phyloP scores from a whole-genome alignment of 2,888 invertebrate species.

The Nezara viridula region DNA sequence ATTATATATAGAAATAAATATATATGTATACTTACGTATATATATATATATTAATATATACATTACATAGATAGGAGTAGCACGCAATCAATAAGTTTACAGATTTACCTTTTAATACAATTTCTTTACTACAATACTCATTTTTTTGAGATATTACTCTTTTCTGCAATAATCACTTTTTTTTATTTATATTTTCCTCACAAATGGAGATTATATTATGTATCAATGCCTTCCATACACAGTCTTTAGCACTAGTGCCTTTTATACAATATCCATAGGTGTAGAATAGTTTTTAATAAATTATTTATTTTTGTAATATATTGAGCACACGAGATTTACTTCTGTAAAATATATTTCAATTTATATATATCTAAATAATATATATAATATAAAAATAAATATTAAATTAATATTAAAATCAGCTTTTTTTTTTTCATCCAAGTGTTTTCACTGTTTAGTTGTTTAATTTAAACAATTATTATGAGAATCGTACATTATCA shows the following conservation, averaged over 20 bases:
- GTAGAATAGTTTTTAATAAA: constrained; percentile 56
- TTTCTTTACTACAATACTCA: constrained; percentile 23
- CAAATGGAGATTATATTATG: constrained; percentile 42
- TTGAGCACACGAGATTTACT: constrained; percentile 33
- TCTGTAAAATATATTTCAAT: constrained; percentile 54
- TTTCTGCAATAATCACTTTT: constrained; percentile 32
- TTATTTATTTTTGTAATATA: constrained; percentile 60
- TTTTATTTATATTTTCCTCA: constrained; percentile 7
- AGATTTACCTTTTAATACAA: constrained; percentile 25
- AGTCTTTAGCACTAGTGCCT: constrained; percentile 58
- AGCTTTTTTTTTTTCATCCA: background rate
- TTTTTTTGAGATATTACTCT: constrained; percentile 10
- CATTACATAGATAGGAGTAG: constrained; percentile 50
- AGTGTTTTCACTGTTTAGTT: background rate
- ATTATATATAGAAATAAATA: constrained; percentile 43
- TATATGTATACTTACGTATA: constrained; percentile 44
- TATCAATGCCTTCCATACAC: constrained; percentile 56
- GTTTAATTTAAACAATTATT: too few species aligned
- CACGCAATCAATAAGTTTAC: background rate
- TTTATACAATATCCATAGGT: constrained; percentile 53
- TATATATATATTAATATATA: constrained; percentile 52
- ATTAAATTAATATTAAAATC: constrained; percentile 38
- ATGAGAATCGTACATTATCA: background rate
- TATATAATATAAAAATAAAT: constrained; percentile 49
- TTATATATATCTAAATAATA: constrained; percentile 53